phyloP scores from a whole-genome alignment of 2,888 invertebrate species.

The Rosalia funebris region DNA sequence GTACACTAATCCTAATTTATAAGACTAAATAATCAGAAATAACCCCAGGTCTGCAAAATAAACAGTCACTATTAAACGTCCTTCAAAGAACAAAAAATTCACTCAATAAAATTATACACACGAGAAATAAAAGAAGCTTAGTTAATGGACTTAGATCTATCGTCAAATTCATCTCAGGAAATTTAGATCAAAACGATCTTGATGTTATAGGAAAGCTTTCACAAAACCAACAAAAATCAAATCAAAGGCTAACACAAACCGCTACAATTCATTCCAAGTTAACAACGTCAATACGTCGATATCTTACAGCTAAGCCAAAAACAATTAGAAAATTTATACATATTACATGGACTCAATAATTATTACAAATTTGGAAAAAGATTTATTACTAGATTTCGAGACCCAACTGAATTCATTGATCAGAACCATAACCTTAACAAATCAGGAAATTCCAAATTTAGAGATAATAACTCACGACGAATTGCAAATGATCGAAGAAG shows the following conservation, averaged over 20 bases:
- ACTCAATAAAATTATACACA: background rate
- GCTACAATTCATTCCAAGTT: background rate
- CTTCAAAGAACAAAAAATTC: background rate
- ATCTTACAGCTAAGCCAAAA: background rate
- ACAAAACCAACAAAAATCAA: background rate
- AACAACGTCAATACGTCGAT: too few species aligned
- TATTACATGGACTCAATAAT: background rate
- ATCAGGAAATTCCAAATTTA: slow-evolving; percentile 9
- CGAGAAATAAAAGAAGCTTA: background rate
- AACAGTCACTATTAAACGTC: background rate
- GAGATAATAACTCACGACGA: background rate
- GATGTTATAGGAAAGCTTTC: background rate
- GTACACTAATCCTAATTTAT: background rate
- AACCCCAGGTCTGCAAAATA: background rate
- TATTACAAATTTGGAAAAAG: background rate
- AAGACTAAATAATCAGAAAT: background rate
- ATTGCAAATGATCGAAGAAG: background rate
- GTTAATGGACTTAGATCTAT: background rate
- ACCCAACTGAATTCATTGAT: background rate
- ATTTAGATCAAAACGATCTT: background rate
- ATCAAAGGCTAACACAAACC: background rate
- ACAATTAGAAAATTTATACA: background rate
- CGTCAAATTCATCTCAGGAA: background rate
- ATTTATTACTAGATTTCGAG: background rate
- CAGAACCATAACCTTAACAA: slow-evolving; percentile 1